Conservation (phyloP, 64 coral and sea anemone species). For the Actinia equina region DNA sequence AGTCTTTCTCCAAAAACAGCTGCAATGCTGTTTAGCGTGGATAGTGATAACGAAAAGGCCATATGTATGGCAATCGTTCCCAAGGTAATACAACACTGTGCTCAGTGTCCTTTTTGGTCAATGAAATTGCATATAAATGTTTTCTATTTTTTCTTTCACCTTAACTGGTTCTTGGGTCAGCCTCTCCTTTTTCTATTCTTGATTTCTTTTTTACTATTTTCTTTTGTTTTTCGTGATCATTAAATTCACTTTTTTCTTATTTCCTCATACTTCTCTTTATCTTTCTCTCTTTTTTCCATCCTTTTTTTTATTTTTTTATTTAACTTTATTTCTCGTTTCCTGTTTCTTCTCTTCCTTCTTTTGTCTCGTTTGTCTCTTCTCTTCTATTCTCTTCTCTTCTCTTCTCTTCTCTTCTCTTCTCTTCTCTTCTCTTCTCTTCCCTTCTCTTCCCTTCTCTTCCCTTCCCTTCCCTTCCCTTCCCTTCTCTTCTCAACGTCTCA, state of each 20-base stretch:
- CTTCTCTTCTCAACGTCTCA: too few species aligned
- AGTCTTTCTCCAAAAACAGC: conserved; percentile 75
- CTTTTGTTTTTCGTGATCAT: background rate
- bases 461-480: background rate
- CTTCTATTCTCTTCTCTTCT: too few species aligned
- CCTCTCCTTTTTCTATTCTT: too few species aligned
- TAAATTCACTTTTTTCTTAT: background rate
- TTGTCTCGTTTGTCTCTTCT: too few species aligned
- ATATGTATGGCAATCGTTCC: conserved; percentile 90
- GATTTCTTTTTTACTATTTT: too few species aligned
- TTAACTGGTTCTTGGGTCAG: background rate
- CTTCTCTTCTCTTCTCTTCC: too few species aligned
- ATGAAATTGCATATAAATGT: background rate
- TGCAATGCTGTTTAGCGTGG: conserved; percentile 93
- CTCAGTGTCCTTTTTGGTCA: background rate
- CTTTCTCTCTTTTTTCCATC: background rate
- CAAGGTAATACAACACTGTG: conserved; percentile 38
- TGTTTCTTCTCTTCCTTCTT: too few species aligned
- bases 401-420: too few species aligned
- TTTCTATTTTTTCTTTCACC: background rate
- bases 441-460: background rate
- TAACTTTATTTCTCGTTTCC: background rate
- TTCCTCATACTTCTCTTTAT: background rate
- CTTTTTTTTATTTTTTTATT: background rate
- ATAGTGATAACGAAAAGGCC: conserved; percentile 78